Evolutionary conservation across 2,888 invertebrate species (phyloP).

Genomic region (Epinotia demarniana): DNA sequence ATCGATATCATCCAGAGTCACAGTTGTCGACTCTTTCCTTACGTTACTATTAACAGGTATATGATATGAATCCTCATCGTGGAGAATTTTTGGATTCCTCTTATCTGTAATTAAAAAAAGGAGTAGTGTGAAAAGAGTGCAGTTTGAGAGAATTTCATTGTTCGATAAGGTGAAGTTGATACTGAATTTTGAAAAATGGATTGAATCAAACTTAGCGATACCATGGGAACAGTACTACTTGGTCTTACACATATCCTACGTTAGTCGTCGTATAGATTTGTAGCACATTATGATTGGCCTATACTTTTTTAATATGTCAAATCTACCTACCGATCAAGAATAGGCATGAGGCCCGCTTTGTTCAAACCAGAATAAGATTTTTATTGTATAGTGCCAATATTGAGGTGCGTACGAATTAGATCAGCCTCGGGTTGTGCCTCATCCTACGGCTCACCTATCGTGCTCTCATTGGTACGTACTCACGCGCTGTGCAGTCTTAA

Average conservation of each 20-base stretch:
- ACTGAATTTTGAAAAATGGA: too few relatives aligned
- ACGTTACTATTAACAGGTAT: slow-evolving; percentile 54
- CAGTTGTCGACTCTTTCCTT: slow-evolving; percentile 48
- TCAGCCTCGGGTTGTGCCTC: too few relatives aligned
- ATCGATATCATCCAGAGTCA: slow-evolving; percentile 43
- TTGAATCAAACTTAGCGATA: neutral
- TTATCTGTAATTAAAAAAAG: slow-evolving; percentile 54
- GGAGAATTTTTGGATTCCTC: slow-evolving; percentile 53
- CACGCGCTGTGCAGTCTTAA: too few relatives aligned
- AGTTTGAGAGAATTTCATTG: neutral
- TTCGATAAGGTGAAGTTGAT: neutral
- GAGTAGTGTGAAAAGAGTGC: neutral
- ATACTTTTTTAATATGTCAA: too few relatives aligned
- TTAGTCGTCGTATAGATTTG: too few relatives aligned
- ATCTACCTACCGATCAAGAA: neutral
- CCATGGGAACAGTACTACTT: neutral
- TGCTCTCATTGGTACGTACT: too few relatives aligned
- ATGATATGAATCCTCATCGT: slow-evolving; percentile 56
- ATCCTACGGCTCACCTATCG: too few relatives aligned
- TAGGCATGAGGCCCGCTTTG: neutral
- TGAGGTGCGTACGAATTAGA: too few relatives aligned
- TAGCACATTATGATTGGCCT: too few relatives aligned
- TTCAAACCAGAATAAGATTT: neutral
- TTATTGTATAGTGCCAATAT: too few relatives aligned
- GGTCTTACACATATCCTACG: neutral